Base-by-base conservation (phyloP, 2,797 vertebrate species). In the Sebastes diaconus region DNA sequence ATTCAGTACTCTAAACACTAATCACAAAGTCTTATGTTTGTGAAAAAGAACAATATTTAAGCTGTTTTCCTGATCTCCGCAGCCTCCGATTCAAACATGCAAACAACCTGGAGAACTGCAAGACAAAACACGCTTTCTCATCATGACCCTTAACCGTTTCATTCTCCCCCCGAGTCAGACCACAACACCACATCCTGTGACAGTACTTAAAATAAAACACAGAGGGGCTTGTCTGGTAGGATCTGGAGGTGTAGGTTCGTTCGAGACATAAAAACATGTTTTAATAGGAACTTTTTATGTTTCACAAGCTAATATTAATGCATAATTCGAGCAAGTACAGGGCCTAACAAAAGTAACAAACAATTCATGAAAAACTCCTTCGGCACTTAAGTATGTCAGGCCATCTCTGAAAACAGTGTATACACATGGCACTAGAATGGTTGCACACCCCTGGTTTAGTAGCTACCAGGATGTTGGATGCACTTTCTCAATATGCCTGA, bases 131-230 rank as follows among this genome's bases (percentile, higher is more conserved):
- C 24, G 5, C n/a, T 25, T 72, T 76, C 65, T 75, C 25, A 6
- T 66, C 36, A 50, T 67, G 60, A 83, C 64, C 34, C 84, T 54
- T 5, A 70, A 81, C 69, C 32, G 58, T 75, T 85, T 74, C 36
- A 55, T 57, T 61, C 72, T 75, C 36, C 32, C 24, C 39, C 39
- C 7, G 1, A 67, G 66, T 77, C 71, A 77, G 36, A 80, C 81
- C 86, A 39, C 87, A 70, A 76, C 7, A 66, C 88, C 87, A 92
- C 90, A 81, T 90, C 88, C 89, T 89, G 89, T 75, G 25, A 67
- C 79, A 60, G 67, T 2, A 4, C 79, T 84, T 77, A 83, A 85
- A 88, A 86, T 89, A 90, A 84, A 86, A 87, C 86, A 90, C 80
- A 84, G 73, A 10, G 29, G 10, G 22, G 54, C 24, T 79, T 5